These are phyloP conservation scores for Pygmarrhopalites habei DNA, from an alignment of 1,140 invertebrate species.

Conservation along the genomic window DNA sequence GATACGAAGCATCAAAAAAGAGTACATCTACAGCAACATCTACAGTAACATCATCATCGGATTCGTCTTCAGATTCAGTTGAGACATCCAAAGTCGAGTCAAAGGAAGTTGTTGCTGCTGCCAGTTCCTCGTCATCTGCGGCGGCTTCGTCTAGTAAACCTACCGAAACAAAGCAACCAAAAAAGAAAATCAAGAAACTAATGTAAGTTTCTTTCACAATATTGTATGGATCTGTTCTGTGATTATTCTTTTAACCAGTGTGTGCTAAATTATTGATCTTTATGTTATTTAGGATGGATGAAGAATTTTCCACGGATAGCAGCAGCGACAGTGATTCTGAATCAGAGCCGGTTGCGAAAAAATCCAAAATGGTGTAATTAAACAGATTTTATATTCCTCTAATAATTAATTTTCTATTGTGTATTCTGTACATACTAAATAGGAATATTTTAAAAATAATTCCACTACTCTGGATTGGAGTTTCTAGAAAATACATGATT, in stretches of 20 bases:
- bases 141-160: neutral
- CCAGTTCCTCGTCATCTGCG: neutral
- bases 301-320: constrained; percentile 8
- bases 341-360: neutral
- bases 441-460: too few relatives aligned
- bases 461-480: too few relatives aligned
- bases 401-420: too few relatives aligned
- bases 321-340: neutral
- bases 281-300: constrained; percentile 16
- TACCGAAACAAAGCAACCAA: neutral
- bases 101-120: neutral
- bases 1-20: constrained; percentile 13
- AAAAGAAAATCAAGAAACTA: constrained; percentile 19
- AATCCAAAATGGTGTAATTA: neutral
- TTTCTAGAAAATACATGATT: too few relatives aligned
- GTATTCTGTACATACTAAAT: too few relatives aligned
- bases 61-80: neutral
- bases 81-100: neutral
- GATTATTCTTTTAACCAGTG: neutral
- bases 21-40: neutral
- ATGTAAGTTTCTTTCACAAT: constrained; percentile 14
- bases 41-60: neutral
- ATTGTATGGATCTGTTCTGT: neutral
- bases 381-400: too few relatives aligned
- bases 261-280: neutral